Conservation (phyloP, 2,888 invertebrate species). For the Hemistola chrysoprasaria region DNA sequence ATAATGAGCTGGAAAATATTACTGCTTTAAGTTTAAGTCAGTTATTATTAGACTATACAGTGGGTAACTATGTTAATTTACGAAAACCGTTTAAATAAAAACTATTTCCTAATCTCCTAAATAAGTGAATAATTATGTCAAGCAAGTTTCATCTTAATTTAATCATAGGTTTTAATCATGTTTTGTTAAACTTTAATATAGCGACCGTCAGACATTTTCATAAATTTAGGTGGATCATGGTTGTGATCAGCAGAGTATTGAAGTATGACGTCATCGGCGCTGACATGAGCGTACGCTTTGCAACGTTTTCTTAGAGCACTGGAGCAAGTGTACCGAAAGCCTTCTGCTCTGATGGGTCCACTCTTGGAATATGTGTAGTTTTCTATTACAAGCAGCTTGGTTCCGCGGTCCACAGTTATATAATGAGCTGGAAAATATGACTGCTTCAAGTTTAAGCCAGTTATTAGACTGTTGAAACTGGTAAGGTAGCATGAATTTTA, state of each 20-base stretch:
- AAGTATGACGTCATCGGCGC: conserved; percentile 29
- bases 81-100: too few species aligned
- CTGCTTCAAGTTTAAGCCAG: not conserved
- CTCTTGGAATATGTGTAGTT: too few species aligned
- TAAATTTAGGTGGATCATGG: conserved; percentile 27
- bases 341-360: conserved; percentile 37
- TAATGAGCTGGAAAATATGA: conserved; percentile 6
- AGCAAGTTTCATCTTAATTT: too few species aligned
- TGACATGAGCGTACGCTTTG: conserved; percentile 45
- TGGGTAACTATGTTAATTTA: too few species aligned
- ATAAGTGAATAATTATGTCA: too few species aligned
- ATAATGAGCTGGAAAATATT: conserved; percentile 30
- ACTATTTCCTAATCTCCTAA: too few species aligned
- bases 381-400: conserved; percentile 2
- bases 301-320: conserved; percentile 37
- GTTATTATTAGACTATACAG: too few species aligned
- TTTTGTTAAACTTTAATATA: conserved; percentile 21
- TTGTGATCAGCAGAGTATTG: conserved; percentile 25
- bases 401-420: not conserved
- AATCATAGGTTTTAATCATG: too few species aligned
- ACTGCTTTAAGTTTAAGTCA: too few species aligned
- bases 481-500: conserved; percentile 1
- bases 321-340: conserved; percentile 51
- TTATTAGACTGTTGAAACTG: not conserved
- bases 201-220: conserved; percentile 18